Base-by-base conservation (phyloP, 2,797 vertebrate species). In the Hemitrygon akajei region DNA sequence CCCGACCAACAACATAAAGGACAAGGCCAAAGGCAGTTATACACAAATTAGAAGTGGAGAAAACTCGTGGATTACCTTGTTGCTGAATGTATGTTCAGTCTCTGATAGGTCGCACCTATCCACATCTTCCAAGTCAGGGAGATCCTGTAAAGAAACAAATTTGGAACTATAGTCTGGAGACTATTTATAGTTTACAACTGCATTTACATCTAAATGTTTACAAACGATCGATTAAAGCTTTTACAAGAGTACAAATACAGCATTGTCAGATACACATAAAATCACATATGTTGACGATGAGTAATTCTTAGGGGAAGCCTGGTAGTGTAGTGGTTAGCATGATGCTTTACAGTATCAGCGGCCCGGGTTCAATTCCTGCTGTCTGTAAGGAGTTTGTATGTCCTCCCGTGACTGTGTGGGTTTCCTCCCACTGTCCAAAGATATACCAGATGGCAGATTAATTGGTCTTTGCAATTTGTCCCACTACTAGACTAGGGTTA, bases 41-140 rank as follows among this genome's bases (percentile, higher is more conserved):
- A 12, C n/a, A 94, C 87, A n/a, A 27, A 6, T 27, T 6, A 37
- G 9, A 93, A 94, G 47, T 40, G 22, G 81, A 82, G 73, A 0
- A 16, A 89, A 12, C 22, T 58, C 7, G 75, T 86, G 81, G 73
- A 63, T 93, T 94, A 96, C 96, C 94, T 95, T 94, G 87, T 93
- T 94, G 86, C 93, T 94, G 79, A 95, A 94, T 9, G 80, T 34
- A 12, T 94, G 93, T 0, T 95, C 95, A 87, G 94, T 91, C 58
- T 91, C 60, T 56, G 77, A 12, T 89, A 94, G 82, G 34, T 97
- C 96, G 14, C 94, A 95, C 22, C 92, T 20, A 79, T 97, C 96
- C 76, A 95, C 86, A n/a, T 99, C 98, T 94, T 99, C 98, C 95
- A 99, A 96, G 95, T 99, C 98, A 2, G 98, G 98, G 94, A 99